Conservation (phyloP, 2,797 vertebrate species). For the Danio tinwini region DNA sequence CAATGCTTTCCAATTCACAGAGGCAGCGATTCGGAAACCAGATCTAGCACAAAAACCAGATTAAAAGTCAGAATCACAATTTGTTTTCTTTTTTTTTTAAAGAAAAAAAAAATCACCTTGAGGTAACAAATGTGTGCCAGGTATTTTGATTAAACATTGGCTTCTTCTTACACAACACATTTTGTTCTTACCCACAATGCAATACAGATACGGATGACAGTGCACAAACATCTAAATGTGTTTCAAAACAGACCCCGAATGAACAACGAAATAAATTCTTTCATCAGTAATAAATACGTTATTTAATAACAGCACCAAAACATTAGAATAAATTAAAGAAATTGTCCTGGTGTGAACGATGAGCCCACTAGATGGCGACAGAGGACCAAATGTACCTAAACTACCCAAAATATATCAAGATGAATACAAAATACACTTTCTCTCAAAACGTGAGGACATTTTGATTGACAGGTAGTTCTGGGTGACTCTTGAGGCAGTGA, state of each 20-base stretch:
- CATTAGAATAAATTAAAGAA: conserved; percentile 56
- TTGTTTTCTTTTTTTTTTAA: no score
- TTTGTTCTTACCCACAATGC: conserved; percentile 36
- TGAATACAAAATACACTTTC: conserved; percentile 21
- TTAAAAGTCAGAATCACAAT: neutral
- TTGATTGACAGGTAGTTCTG: conserved; percentile 25
- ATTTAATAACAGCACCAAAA: conserved; percentile 46
- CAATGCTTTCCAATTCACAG: neutral
- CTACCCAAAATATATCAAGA: neutral
- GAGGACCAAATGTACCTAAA: conserved; percentile 20
- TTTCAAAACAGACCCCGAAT: neutral
- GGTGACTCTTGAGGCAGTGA: neutral
- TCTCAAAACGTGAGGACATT: neutral
- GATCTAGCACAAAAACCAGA: neutral
- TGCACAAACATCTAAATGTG: neutral
- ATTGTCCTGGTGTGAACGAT: neutral
- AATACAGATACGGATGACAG: neutral
- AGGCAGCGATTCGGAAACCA: neutral
- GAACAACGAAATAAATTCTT: conserved; percentile 29
- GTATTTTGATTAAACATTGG: neutral
- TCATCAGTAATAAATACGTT: conserved; percentile 55
- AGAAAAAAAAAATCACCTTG: neutral
- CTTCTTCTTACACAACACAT: neutral
- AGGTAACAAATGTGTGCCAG: neutral
- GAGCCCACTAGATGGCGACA: conserved; percentile 45